Evolutionary conservation across 2,888 invertebrate species (phyloP).

Genomic region (Apomyelois bistriatella): DNA sequence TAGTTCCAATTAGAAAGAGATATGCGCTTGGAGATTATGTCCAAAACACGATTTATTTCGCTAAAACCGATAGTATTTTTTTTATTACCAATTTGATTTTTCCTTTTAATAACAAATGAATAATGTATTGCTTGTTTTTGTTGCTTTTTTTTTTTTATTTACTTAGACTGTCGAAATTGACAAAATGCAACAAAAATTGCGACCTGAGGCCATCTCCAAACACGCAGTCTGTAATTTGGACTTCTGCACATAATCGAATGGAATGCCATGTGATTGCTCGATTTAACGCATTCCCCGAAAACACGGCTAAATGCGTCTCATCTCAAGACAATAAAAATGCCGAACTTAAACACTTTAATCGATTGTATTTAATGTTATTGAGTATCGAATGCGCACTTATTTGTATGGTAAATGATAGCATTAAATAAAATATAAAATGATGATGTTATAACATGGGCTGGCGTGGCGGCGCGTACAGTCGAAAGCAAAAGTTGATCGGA

Average conservation of each 20-base stretch:
- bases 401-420: constrained; percentile 23
- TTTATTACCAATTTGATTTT: constrained; percentile 8
- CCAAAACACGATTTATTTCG: constrained; percentile 2
- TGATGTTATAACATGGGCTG: constrained; percentile 29
- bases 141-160: background rate
- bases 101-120: background rate
- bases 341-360: constrained; percentile 15
- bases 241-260: constrained; percentile 45
- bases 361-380: constrained; percentile 22
- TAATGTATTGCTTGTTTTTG: background rate
- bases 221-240: constrained; percentile 46
- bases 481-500: background rate
- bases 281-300: constrained; percentile 28
- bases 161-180: background rate
- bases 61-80: background rate
- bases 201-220: constrained; percentile 16
- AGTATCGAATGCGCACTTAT: constrained; percentile 29
- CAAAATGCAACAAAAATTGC: constrained; percentile 17
- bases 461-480: constrained; percentile 15
- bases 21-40: background rate
- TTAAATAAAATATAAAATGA: constrained; percentile 59
- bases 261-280: constrained; percentile 31
- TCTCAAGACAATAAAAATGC: constrained; percentile 11
- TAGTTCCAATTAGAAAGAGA: constrained; percentile 13
- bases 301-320: background rate